Evolutionary conservation across 2,888 invertebrate species (phyloP), one percentile per base, ranked within the genome.

Genomic region (Drosophila paranaensis): DNA sequence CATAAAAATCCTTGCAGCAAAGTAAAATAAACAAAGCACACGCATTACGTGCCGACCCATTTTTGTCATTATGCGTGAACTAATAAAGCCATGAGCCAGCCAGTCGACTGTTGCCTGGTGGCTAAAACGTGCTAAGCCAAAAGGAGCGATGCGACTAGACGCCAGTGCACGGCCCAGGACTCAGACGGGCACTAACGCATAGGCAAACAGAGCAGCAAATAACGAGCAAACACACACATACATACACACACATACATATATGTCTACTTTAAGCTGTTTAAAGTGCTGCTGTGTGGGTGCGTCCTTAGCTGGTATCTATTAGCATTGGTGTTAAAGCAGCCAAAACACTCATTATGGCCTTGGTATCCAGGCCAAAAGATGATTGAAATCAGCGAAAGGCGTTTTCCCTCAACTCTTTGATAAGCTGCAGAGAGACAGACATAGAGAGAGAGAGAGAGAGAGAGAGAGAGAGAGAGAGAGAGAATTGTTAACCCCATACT

Each of bases 31-130:
- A 79, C 86, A 86, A 81, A 70, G 87, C 75, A 70, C 86, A 85
- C 83, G 75, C 87, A 88, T 76, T 87, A 88, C 87, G 87, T 88
- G 84, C 83, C 84, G 81, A 79, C 77, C 87, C 84, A 79, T 88
- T 86, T 85, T 77, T 81, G 89, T 81, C 84, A 88, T 85, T 88
- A 88, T 88, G 88, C 89, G 81, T 88, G 71, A 88, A 87, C 89
- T 88, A 85, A 85, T 89, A 87, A 88, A 89, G 87, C 74, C 79
- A 81, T 82, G 78, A 80, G 80, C 86, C 77, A 80, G 80, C 86
- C 77, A 74, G 80, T 68, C 79, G 76, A 60, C 87, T 74, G 55
- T 43, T 51, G 65, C 60, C 74, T 66, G 57, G 60, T 75, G 77
- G 76, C 82, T 71, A 68, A 77, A 83, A 83, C 88, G 82, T 88